A percentile compares a stretch with the other conserved stretches of the same genome.
phyloP scores from a whole-genome alignment of 2,888 invertebrate genomes.

The Tetropium fuscum region DNA sequence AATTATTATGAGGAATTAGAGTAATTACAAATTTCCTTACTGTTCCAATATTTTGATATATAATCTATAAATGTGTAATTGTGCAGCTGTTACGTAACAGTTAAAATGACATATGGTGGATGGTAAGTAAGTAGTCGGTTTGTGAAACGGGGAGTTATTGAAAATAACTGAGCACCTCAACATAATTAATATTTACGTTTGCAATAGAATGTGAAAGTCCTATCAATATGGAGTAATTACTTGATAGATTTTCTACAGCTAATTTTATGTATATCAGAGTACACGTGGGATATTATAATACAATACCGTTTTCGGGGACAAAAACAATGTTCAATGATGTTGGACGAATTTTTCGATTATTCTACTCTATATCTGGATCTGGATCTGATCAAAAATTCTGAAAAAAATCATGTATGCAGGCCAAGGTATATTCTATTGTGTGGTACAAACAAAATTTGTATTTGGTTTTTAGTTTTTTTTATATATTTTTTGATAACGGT shows the following conservation, averaged over 20 bases:
- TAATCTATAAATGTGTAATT: not conserved
- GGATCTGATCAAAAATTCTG: no score
- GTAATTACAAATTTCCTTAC: constrained; percentile 6
- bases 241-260: constrained; percentile 14
- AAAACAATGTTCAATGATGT: no score
- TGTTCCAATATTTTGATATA: not conserved
- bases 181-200: constrained; percentile 23
- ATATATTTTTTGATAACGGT: no score
- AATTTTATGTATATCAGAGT: no score
- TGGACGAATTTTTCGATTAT: no score
- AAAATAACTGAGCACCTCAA: constrained; percentile 3
- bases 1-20: constrained; percentile 7
- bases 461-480: no score
- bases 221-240: constrained; percentile 23
- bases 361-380: no score
- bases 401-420: no score
- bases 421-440: no score
- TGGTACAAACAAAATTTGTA: no score
- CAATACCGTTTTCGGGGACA: no score
- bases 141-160: constrained; percentile 21
- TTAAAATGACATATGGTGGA: constrained; percentile 23
- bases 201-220: constrained; percentile 66
- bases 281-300: no score
- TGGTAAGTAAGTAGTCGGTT: constrained; percentile 17
- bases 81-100: constrained; percentile 3